Percentiles rank a stretch among this genome's conserved stretches.
Evolutionary conservation across 2,888 invertebrate genomes (phyloP).

Genomic region (Cylloceria caligata): DNA sequence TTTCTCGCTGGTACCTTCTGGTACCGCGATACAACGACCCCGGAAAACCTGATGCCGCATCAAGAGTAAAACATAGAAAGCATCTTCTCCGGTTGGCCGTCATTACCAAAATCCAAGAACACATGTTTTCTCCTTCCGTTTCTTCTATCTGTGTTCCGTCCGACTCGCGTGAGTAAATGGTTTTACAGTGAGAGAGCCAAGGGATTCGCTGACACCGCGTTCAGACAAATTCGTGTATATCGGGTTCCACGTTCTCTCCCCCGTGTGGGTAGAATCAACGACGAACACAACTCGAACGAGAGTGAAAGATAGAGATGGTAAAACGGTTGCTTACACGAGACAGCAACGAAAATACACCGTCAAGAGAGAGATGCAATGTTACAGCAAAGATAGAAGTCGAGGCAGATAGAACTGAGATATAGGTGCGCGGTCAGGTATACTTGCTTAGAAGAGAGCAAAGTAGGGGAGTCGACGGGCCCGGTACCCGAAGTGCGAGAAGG

Average conservation of each 20-base stretch:
- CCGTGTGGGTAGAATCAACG: slow-evolving; percentile 44
- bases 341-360: slow-evolving; percentile 29
- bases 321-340: slow-evolving; percentile 30
- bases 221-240: slow-evolving; percentile 19
- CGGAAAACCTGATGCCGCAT: neutral
- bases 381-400: slow-evolving; percentile 45
- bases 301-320: slow-evolving; percentile 51
- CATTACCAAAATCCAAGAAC: slow-evolving; percentile 60
- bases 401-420: slow-evolving; percentile 39
- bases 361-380: slow-evolving; percentile 11
- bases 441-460: slow-evolving; percentile 61
- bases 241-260: slow-evolving; percentile 3
- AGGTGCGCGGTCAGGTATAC: slow-evolving; percentile 55
- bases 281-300: slow-evolving; percentile 35
- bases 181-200: neutral
- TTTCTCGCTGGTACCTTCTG: slow-evolving; percentile 7
- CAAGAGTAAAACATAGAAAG: neutral
- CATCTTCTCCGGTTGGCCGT: slow-evolving; percentile 31
- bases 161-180: slow-evolving; percentile 2
- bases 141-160: neutral
- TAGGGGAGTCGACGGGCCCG: slow-evolving; percentile 52
- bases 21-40: neutral
- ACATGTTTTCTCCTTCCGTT: slow-evolving; percentile 51
- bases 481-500: slow-evolving; percentile 45
- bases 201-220: slow-evolving; percentile 21